These are phyloP conservation scores for Pocillopora verrucosa DNA, from an alignment of 64 coral and sea anemone genomes.

Conservation along the genomic window DNA sequence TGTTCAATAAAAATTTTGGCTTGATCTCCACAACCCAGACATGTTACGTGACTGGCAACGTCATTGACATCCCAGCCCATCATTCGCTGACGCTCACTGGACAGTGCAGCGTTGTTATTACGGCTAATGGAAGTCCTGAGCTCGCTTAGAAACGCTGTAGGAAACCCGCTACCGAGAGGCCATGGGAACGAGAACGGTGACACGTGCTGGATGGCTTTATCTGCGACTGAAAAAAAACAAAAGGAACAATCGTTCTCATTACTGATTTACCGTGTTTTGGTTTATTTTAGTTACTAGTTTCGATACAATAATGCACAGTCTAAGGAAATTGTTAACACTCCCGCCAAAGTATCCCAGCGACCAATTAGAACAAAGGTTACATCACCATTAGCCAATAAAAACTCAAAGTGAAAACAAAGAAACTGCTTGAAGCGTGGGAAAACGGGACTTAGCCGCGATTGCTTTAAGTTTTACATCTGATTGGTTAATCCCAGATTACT, in stretches of 20 bases:
- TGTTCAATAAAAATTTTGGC: constrained; percentile 78
- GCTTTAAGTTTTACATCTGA: too few species aligned
- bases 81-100: constrained; percentile 63
- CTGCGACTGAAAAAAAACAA: constrained; percentile 3
- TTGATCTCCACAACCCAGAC: constrained; percentile 64
- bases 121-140: constrained; percentile 35
- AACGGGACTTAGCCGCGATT: too few species aligned
- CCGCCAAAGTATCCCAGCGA: too few species aligned
- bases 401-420: too few species aligned
- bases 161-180: constrained; percentile 46
- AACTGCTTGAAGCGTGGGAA: too few species aligned
- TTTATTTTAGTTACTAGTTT: too few species aligned
- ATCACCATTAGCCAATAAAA: too few species aligned
- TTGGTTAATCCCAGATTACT: background rate
- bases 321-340: too few species aligned
- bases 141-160: constrained; percentile 26
- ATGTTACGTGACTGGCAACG: constrained; percentile 63
- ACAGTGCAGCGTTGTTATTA: constrained; percentile 23
- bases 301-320: too few species aligned
- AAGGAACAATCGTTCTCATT: too few species aligned
- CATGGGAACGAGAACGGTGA: constrained; percentile 45
- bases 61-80: constrained; percentile 65
- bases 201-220: constrained; percentile 33
- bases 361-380: too few species aligned
- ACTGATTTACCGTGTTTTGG: too few species aligned